Percentiles rank a stretch among this genome's conserved stretches.
Evolutionary conservation across 1,140 invertebrate species (phyloP).

Genomic region (Gryon sp.): DNA sequence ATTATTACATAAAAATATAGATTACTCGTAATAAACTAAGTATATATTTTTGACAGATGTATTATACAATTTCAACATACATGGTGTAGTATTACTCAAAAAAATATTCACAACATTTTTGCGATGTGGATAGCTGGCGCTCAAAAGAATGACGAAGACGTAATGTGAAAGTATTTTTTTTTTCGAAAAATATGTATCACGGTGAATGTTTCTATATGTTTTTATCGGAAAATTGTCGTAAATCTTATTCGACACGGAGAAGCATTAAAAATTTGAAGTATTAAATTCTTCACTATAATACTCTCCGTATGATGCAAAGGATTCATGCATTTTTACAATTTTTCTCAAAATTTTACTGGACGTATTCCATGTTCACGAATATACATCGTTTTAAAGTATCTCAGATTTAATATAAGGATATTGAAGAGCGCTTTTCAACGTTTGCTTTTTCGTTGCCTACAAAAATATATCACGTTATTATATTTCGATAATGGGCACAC

Average conservation of each 20-base stretch:
- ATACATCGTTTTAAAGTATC: conserved; percentile 56
- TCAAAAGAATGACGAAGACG: conserved; percentile 22
- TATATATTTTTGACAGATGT: too few species aligned
- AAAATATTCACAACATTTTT: conserved; percentile 27
- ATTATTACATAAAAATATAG: neutral
- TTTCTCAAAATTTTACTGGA: conserved; percentile 52
- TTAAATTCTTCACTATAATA: conserved; percentile 54
- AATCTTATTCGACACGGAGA: conserved; percentile 43
- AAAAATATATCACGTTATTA: conserved; percentile 63
- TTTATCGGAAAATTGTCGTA: conserved; percentile 29
- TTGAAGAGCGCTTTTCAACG: conserved; percentile 41
- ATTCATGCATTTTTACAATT: conserved; percentile 55
- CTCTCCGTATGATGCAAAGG: conserved; percentile 16
- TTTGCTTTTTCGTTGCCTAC: conserved; percentile 40
- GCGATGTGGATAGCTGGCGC: too few species aligned
- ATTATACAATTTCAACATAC: conserved; percentile 10
- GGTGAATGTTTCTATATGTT: conserved; percentile 33
- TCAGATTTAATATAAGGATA: conserved; percentile 58
- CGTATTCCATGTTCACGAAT: conserved; percentile 51
- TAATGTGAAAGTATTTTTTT: conserved; percentile 31
- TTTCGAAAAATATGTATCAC: conserved; percentile 37
- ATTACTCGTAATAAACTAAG: too few species aligned
- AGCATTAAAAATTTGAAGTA: conserved; percentile 58
- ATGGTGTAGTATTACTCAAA: neutral
- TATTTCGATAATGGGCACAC: conserved; percentile 36